Evolutionary conservation across 2,797 vertebrate genomes (phyloP).

Genomic region (Euthynnus affinis): DNA sequence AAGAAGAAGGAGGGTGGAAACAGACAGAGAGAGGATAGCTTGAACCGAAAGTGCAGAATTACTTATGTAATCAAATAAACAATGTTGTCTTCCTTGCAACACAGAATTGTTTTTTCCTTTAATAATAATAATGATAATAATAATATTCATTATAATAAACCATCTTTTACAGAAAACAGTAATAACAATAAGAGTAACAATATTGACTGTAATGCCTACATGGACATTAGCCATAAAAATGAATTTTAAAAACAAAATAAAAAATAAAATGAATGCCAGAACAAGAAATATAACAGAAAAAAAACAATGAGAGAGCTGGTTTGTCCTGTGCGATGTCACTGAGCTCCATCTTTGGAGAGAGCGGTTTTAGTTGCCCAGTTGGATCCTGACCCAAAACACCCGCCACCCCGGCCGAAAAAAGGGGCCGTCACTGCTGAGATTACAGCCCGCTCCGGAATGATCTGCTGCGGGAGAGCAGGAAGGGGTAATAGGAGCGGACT

Average conservation of each 20-base stretch:
- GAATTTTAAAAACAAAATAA: conserved; percentile 72
- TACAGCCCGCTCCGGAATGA: conserved; percentile 82
- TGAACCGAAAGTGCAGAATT: conserved; percentile 92
- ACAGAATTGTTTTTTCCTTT: conserved; percentile 88
- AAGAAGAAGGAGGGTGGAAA: conserved; percentile 31
- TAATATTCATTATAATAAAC: conserved; percentile 85
- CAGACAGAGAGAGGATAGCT: conserved; percentile 69
- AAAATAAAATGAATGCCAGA: conserved; percentile 42
- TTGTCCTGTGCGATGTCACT: conserved; percentile 82
- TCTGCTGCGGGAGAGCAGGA: conserved; percentile 69
- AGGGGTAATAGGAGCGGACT: conserved; percentile 44
- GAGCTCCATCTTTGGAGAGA: conserved; percentile 77
- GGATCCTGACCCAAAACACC: conserved; percentile 62
- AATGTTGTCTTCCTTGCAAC: conserved; percentile 88
- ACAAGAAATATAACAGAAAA: conserved; percentile 14
- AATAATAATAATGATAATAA: conserved; percentile 81
- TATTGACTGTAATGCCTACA: conserved; percentile 88
- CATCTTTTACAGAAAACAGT: conserved; percentile 87
- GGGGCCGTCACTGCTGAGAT: conserved; percentile 60
- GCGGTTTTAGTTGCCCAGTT: conserved; percentile 54
- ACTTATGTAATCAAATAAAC: conserved; percentile 85
- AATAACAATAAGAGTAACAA: conserved; percentile 92
- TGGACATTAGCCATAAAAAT: conserved; percentile 86
- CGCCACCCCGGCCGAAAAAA: conserved; percentile 39
- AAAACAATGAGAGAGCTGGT: conserved; percentile 77